Percentiles rank a stretch among this genome's conserved stretches.
Conservation (phyloP, 2,113 vertebrate species). For the Ailurus styani region DNA sequence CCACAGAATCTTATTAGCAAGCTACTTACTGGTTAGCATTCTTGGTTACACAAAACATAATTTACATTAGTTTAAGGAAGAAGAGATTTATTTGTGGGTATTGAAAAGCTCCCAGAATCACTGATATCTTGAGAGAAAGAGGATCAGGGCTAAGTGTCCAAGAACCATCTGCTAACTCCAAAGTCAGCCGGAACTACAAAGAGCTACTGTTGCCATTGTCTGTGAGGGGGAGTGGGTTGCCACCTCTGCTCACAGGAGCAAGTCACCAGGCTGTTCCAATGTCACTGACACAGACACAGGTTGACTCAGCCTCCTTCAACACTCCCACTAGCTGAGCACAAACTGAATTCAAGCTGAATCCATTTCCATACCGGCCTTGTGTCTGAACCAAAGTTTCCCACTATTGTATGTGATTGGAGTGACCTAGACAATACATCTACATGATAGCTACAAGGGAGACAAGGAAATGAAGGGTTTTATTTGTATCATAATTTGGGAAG, state of each 20-base stretch:
- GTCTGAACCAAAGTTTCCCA: neutral
- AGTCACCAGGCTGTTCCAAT: neutral
- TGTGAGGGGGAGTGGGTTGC: neutral
- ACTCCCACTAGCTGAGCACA: neutral
- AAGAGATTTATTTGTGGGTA: neutral
- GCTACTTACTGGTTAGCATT: neutral
- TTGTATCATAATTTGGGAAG: too few species aligned
- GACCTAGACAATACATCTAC: neutral
- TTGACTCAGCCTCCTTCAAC: fast-evolving
- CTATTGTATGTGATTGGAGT: fast-evolving
- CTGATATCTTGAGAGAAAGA: neutral
- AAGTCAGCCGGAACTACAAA: neutral
- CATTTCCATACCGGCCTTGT: neutral
- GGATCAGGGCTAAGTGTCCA: neutral
- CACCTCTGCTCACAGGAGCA: neutral
- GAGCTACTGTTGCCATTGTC: neutral
- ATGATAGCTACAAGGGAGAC: neutral
- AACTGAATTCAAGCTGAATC: neutral
- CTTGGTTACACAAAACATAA: neutral
- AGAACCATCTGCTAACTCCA: neutral
- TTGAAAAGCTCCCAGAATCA: neutral
- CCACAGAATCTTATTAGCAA: neutral
- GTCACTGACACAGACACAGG: too few species aligned
- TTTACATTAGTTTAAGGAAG: neutral
- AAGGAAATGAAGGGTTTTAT: neutral